Base-by-base conservation (phyloP, 2,888 invertebrate species). In the Heteromurus nitidus region DNA sequence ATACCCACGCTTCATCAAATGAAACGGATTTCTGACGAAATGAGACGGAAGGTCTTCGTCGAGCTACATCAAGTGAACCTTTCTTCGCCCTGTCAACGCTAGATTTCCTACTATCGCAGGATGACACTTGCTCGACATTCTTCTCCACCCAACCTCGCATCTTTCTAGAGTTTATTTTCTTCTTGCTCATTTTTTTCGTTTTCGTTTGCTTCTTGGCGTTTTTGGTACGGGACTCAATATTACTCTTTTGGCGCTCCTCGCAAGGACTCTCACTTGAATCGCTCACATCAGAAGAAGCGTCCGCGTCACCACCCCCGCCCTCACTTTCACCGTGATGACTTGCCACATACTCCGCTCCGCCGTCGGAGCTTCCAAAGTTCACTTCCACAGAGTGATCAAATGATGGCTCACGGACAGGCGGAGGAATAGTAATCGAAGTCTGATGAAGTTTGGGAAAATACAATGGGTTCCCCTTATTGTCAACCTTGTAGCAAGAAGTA, bases 361-460 rank as follows among this genome's bases (percentile, higher is more conserved):
- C 42, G 0, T 58, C 72, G 2, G 44, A 64, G 11, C 65, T 75
- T 20, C 75, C 75, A 42, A 55, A 67, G 20, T 36, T 47, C 1
- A 67, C 75, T 13, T 65, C 60, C 16, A 75, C 9, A 2, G 75
- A 74, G 22, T 50, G 73, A 20, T 64, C 73, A n/a, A 74, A 16
- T 18, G 73, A 74, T 7, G 60, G 42, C 13, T 72, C 44, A 31
- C 2, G n/a, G 13, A 28, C 30, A 5, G 13, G 2, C 26, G n/a
- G n/a, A n/a, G n/a, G n/a, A n/a, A n/a, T n/a, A 13, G 9, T 53
- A 18, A 11, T 53, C 7, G 67, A 67, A 5, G 11, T 28, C 18
- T 7, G 20, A n/a, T 13, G 36, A 30, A 3, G n/a, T n/a, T n/a
- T n/a, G n/a, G n/a, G n/a, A 53, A 50, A 50, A 53, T 31, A 65